A percentile compares a stretch with the other conserved stretches of the same genome.
phyloP scores from a whole-genome alignment of 2,888 invertebrate genomes.

The Trissonchulus sp. region DNA sequence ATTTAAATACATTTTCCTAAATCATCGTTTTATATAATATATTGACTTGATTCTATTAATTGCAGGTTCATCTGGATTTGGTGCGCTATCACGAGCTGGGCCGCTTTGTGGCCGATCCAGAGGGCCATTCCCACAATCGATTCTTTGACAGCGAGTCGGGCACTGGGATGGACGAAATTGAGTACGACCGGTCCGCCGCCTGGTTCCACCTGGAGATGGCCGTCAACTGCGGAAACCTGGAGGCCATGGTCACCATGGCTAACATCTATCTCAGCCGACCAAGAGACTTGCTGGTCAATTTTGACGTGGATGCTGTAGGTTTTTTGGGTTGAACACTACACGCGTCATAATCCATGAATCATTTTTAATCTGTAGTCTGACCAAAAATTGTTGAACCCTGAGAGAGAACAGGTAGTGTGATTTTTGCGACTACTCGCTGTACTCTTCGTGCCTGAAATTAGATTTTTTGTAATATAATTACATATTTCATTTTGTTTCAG shows the following conservation, averaged over 20 bases:
- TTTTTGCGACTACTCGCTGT: too few relatives aligned
- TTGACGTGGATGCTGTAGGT: conserved; percentile 48
- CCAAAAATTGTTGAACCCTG: not conserved
- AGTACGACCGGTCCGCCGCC: conserved; percentile 58
- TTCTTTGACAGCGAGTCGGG: conserved; percentile 33
- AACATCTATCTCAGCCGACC: conserved; percentile 57
- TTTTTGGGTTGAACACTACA: too few relatives aligned
- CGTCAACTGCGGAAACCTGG: conserved; percentile 57
- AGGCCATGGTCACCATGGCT: conserved; percentile 58
- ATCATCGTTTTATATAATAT: not conserved
- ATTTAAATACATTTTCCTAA: not conserved
- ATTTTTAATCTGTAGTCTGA: conserved; percentile 6
- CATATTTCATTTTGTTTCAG: too few relatives aligned
- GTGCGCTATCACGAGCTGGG: conserved; percentile 60
- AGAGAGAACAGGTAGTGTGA: too few relatives aligned
- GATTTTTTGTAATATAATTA: too few relatives aligned
- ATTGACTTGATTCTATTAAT: too few relatives aligned
- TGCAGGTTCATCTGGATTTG: conserved; percentile 59
- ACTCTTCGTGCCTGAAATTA: too few relatives aligned
- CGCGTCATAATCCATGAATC: too few relatives aligned
- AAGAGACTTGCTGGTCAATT: conserved; percentile 57
- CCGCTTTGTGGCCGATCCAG: conserved; percentile 51
- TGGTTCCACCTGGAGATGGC: conserved; percentile 59
- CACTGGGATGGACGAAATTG: conserved; percentile 40
- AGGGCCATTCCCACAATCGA: conserved; percentile 25